phyloP scores from a whole-genome alignment of 2,888 invertebrate genomes.

The Drosophila cracens region DNA sequence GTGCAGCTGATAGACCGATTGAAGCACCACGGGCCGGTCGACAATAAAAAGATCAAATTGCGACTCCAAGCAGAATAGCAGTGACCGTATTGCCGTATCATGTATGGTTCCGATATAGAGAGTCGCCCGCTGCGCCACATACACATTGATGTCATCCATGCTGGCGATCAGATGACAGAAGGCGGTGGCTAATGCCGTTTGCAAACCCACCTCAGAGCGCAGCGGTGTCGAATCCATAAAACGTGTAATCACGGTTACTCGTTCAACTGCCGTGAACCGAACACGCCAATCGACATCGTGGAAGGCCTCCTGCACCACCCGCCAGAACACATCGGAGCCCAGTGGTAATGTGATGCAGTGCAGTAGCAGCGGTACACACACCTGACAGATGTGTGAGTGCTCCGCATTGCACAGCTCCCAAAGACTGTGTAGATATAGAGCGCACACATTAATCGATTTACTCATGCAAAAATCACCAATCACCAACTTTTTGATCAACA shows the following conservation, averaged over 20 bases:
- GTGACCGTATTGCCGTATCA: slow-evolving; percentile 93
- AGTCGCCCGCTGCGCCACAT: slow-evolving; percentile 97
- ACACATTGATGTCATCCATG: slow-evolving; percentile 97
- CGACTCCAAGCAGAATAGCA: slow-evolving; percentile 97
- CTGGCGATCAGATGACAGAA: slow-evolving; percentile 98
- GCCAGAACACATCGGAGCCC: slow-evolving; percentile 98
- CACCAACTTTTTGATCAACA: slow-evolving; percentile 94
- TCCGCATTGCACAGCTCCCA: slow-evolving; percentile 97
- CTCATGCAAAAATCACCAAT: background rate
- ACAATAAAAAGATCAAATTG: slow-evolving; percentile 99
- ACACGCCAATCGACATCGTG: slow-evolving; percentile 94
- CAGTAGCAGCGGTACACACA: slow-evolving; percentile 95
- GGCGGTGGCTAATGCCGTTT: slow-evolving; percentile 97
- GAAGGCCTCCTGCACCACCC: slow-evolving; percentile 97
- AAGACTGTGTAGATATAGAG: slow-evolving; percentile 86
- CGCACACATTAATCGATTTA: background rate
- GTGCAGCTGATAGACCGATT: slow-evolving; percentile 97
- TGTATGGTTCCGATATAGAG: slow-evolving; percentile 97
- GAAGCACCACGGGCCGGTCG: slow-evolving; percentile 98
- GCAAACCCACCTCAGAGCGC: slow-evolving; percentile 92
- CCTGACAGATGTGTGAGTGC: slow-evolving; percentile 96
- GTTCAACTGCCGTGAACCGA: slow-evolving; percentile 97
- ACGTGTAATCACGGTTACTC: slow-evolving; percentile 95
- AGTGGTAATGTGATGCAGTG: slow-evolving; percentile 97
- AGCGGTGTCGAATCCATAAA: slow-evolving; percentile 97